phyloP scores from a whole-genome alignment of 2,113 vertebrate genomes.

The Sander lucioperca region DNA sequence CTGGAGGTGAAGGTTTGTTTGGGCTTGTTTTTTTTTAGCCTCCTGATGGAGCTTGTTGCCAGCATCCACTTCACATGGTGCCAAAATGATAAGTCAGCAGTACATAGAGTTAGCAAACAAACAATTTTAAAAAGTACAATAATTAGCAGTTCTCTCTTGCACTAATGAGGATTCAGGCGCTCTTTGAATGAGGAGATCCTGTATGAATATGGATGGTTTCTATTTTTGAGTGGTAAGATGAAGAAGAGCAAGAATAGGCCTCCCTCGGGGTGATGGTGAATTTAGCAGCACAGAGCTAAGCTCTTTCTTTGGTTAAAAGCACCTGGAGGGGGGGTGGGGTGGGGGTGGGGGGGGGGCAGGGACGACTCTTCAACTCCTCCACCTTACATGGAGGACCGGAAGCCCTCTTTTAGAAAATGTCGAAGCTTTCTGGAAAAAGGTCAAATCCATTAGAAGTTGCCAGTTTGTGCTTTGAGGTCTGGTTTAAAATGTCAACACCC shows the following conservation, averaged over 20 bases:
- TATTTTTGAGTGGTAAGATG: conserved; percentile 55
- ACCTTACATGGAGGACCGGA: background rate
- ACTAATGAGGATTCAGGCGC: conserved; percentile 60
- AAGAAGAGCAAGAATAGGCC: conserved; percentile 2
- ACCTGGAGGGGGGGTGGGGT: conserved; percentile 10
- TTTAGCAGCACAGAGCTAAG: conserved; percentile 20
- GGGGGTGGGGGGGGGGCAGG: rapidly evolving
- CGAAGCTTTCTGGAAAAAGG: conserved; percentile 50
- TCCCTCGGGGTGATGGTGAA: conserved; percentile 53
- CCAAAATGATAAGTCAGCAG: conserved; percentile 50
- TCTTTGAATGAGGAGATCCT: conserved; percentile 35
- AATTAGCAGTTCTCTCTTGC: conserved; percentile 46
- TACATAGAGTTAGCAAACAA: conserved; percentile 46
- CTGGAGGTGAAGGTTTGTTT: conserved; percentile 48
- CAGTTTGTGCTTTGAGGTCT: conserved; percentile 18
- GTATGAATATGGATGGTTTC: conserved; percentile 74
- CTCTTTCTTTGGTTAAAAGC: conserved; percentile 19
- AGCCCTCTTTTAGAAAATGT: conserved; percentile 38
- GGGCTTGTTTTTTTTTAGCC: background rate
- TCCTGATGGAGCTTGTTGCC: conserved; percentile 25
- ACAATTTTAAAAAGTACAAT: conserved; percentile 28
- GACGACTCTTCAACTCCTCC: background rate
- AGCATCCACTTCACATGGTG: background rate
- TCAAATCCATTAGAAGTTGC: conserved; percentile 51
- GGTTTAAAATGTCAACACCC: conserved; percentile 56